Base-by-base conservation (phyloP, 1,140 invertebrate genomes). In the Philotrypesis tridentata region DNA sequence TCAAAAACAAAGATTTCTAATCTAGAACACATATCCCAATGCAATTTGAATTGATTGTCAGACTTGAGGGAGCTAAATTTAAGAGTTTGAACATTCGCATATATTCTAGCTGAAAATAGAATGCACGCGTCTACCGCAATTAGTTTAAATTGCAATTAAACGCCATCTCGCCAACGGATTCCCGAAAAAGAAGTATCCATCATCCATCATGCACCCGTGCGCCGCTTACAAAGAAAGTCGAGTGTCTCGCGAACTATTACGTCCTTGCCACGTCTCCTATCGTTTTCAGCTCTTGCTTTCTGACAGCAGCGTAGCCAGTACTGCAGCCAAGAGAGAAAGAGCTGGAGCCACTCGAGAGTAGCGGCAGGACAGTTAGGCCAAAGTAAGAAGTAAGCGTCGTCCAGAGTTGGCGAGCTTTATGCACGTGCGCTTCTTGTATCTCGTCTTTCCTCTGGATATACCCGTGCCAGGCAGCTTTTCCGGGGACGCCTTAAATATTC, bases 401-500 rank as follows among this genome's bases (percentile, higher is more conserved):
- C 70, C 11, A 67, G 33, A 67, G 43, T 14, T 68, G 9, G 27
- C 29, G 48, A 68, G 25, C 48, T 17, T n/a, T 25, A 9, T 67
- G n/a, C 14, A 25, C 31, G 37, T 76, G n/a, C n/a, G 27, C 27
- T n/a, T 14, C 8, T n/a, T n/a, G 12, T 27, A 21, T 63, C 25
- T 21, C n/a, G 31, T 74, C 40, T 65, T 40, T 31, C 33, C 60
- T 37, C 9, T 37, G 12, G 5, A 43, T 23, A 61, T 61, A 25
- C 6, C 1, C 2, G 23, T 27, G 25, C 31, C 21, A 25, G n/a
- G 29, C 21, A 21, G 6, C 31, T 80, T 80, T 80, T 73, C 37
- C 33, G 9, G 40, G n/a, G 14, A 23, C 14, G 17, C 1, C 37
- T 81, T 71, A 76, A 82, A 70, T 82, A 82, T 76, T 77, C n/a